Evolutionary conservation across 1,140 invertebrate species (phyloP), one percentile per base, ranked within the genome.

Genomic region (Drosophila mauritiana): DNA sequence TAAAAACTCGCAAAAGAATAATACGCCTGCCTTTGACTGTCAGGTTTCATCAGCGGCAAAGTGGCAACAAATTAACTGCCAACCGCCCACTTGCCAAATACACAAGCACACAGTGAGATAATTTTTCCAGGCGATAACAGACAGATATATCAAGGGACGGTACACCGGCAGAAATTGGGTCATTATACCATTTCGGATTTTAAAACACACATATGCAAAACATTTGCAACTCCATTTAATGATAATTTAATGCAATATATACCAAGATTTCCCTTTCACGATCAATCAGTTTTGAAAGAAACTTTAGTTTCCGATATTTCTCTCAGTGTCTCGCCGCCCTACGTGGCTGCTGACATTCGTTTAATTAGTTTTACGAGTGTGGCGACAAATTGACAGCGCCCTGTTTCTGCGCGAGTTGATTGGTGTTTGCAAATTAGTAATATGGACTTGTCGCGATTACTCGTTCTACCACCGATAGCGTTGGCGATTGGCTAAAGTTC

Each of bases 301-400:
- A 3, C 7, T 3, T 27, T 27, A 31, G 8, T 31, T 4, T 3
- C 2, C 1, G 10, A 4, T 5, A 31, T 34, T 63, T 59, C 4
- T 27, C 3, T 36, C 8, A 15, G 43, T 40, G 63, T 5, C 17
- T 20, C 0, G 0, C 0, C 6, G 12, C 64, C 43, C 55, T 69
- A 70, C 67, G 67, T 69, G 67, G 51, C 67, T 72, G 52, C 25
- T 77, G 73, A 70, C 64, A 77, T 63, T 46, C 74, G 75, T 78
- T 78, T 78, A 78, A 78, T 78, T 78, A 78, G 74, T 78, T 78
- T 78, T 78, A 78, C 76, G 72, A 78, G 74, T 78, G 65, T 42
- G 46, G 49, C 63, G 63, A 77, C 73, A 77, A 77, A 69, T 76
- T 59, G 73, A 49, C 56, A 77, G 43, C 40, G 55, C 22, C 48